Base-by-base conservation (phyloP, 2,888 invertebrate genomes). In the Aleiodes leptofemur region DNA sequence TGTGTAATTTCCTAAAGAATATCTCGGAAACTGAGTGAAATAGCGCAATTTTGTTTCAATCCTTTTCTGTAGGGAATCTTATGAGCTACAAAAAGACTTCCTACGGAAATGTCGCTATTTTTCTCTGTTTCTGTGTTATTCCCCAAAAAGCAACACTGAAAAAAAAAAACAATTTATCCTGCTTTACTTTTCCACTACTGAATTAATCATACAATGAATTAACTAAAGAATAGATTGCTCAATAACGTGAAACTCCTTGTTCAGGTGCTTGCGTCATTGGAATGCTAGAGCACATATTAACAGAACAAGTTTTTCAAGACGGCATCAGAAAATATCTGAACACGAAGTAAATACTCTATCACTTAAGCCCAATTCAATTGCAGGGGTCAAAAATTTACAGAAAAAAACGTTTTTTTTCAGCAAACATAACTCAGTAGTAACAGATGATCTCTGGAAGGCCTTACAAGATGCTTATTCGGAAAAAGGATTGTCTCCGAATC, bases 261-360 rank as follows among this genome's bases (percentile, higher is more conserved):
- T 29, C 29, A 85, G 85, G 82, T 76, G 83, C 82, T 13, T 90
- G 91, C 69, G 91, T 92, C 23, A 90, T 92, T 68, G 90, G 91
- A 31, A 92, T 92, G 92, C 89, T 92, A 86, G 90, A 91, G 72
- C 91, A 92, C 79, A 90, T 91, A 82, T 84, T 92, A 4, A 76
- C 81, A 0, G 92, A 93, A 76, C 90, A 90, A 51, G 88, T 91
- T 5, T 94, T 95, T 88, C 90, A 91, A 75, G 87, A 87, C 48
- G 94, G 94, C 11, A 86, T 92, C 0, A 83, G 87, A 43, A 87
- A 86, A 70, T 92, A 91, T 82, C 82, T 92, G 1, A 85, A 77
- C 11, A 85, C 82, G 68, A 88, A 91, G 84, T 92, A 83, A 90
- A 90, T 88, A 14, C 14, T 14, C 51, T 0, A 16, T 55, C 81